Evolutionary conservation across 2,797 vertebrate species (phyloP).

Genomic region (Coilia nasus): DNA sequence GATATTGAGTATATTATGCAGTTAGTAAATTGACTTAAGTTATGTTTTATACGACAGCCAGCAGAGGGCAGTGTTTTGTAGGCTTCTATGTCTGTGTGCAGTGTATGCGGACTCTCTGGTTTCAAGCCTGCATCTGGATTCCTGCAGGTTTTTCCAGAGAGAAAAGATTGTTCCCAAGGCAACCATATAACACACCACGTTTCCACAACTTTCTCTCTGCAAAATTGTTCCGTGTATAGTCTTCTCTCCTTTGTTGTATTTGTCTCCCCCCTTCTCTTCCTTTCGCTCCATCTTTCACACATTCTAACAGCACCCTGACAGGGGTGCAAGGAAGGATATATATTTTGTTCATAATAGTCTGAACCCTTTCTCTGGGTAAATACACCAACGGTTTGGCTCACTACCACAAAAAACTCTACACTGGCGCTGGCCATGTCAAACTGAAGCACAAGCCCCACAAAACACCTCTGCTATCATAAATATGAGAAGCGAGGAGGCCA

Average conservation of each 20-base stretch:
- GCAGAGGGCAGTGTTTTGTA: conserved; percentile 10
- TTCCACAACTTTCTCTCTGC: conserved; percentile 62
- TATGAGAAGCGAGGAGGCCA: conserved; percentile 51
- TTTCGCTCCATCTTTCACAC: conserved; percentile 44
- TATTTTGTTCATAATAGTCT: neutral
- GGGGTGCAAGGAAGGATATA: neutral
- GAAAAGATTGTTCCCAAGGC: conserved; percentile 68
- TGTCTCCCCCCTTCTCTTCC: neutral
- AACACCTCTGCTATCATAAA: conserved; percentile 39
- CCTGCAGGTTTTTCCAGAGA: conserved; percentile 67
- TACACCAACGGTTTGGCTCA: conserved; percentile 41
- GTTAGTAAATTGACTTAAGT: conserved; percentile 6
- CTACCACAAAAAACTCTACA: neutral
- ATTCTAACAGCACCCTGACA: conserved; percentile 7
- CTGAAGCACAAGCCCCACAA: conserved; percentile 41
- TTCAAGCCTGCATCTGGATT: conserved; percentile 59
- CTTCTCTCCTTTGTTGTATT: conserved; percentile 26
- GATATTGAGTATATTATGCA: conserved; percentile 1
- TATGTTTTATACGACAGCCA: conserved; percentile 30
- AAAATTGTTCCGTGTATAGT: conserved; percentile 43
- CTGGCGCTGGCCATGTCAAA: neutral
- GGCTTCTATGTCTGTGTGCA: conserved; percentile 47
- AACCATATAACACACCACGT: conserved; percentile 73
- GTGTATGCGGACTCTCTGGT: conserved; percentile 39
- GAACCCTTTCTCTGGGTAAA: neutral